A percentile compares a stretch with the other conserved stretches of the same genome.
phyloP scores from a whole-genome alignment of 2,888 invertebrate species.

The Tineola bisselliella region DNA sequence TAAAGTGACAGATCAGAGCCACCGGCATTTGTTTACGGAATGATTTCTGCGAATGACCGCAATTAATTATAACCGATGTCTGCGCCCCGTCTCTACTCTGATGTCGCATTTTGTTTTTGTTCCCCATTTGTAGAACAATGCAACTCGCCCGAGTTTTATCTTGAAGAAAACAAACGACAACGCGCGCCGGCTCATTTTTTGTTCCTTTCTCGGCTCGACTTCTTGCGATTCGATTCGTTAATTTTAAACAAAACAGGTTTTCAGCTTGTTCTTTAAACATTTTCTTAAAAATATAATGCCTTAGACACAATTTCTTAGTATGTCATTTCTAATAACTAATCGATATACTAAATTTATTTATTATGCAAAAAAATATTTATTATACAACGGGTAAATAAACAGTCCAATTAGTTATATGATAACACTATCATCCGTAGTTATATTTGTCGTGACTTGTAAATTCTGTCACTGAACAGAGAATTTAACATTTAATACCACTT shows the following conservation, averaged over 20 bases:
- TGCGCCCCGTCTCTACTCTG: constrained; percentile 21
- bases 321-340: no score
- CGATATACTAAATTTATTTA: no score
- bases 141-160: constrained; percentile 4
- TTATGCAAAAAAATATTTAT: no score
- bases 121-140: constrained; percentile 43
- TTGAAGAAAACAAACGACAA: constrained; percentile 41
- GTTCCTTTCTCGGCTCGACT: constrained; percentile 24
- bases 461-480: constrained; percentile 3
- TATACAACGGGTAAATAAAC: no score
- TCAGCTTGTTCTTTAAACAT: neutral
- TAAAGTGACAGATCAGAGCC: constrained; percentile 38
- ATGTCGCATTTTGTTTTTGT: constrained; percentile 46
- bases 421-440: neutral
- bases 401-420: no score
- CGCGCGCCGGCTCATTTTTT: constrained; percentile 34
- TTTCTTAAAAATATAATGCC: neutral
- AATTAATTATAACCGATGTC: constrained; percentile 58
- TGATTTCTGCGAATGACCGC: constrained; percentile 53
- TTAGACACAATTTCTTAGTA: neutral
- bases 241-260: constrained; percentile 8
- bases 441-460: neutral
- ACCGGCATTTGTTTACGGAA: constrained; percentile 39
- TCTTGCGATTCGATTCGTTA: constrained; percentile 19
- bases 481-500: constrained; percentile 4